Evolutionary conservation across 2,113 vertebrate species (phyloP), one percentile per base, ranked within the genome.

Genomic region (Aspiorhynchus laticeps): DNA sequence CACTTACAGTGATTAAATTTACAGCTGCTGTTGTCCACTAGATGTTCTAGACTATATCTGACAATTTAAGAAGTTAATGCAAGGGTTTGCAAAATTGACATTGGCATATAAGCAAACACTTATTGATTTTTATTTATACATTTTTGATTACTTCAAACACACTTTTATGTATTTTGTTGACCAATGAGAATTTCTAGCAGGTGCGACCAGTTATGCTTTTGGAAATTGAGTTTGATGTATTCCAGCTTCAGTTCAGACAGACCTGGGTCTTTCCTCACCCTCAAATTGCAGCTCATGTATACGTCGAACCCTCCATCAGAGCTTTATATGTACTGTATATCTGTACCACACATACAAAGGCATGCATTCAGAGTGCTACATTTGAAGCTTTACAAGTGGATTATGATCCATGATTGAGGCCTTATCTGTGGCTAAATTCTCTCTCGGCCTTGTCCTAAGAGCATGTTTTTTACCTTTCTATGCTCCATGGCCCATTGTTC

Each of bases 401-500:
- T 84, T 84, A 84, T 80, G 81, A 84, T 87, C 86, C 63, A 17
- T 61, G 53, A 84, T 36, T 33, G 81, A 46, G 81, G 33, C 46
- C 61, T 84, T 46, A 80, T 80, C 21, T 73, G 19, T 15, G n/a
- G 41, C 26, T 87, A 41, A 84, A 73, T 80, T 73, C 78, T 73
- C n/a, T 31, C 75, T 78, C 17, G 33, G 19, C 85, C 73, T 85
- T 78, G 86, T 83, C 74, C 74, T 24, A 26, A 83, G 41, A 83
- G 17, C 63, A 36, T 11, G 43, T 81, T 26, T 24, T 77, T 26
- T 51, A 78, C 46, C 46, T 77, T 77, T 46, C 17, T 11, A 9
- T 11, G 63, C 17, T 71, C 10, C 63, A 8, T 21, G 8, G 43
- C 3, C 10, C 21, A 67, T 31, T 65, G 56, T 81, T 43, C 79